Evolutionary conservation across 2,888 invertebrate species (phyloP).

Genomic region (Choreutis nemorana): DNA sequence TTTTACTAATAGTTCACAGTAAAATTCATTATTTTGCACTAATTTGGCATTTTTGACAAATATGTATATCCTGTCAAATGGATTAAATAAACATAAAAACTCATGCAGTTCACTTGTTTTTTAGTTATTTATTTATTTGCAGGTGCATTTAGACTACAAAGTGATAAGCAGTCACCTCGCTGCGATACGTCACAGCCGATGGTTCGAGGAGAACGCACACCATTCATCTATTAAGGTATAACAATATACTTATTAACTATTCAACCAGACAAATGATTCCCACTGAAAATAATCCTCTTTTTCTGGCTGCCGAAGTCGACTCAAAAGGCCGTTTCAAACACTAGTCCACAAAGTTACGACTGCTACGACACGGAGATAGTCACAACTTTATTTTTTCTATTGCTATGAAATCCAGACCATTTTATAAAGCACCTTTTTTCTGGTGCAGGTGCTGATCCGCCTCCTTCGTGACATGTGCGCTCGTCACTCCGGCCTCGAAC

Average conservation of each 20-base stretch:
- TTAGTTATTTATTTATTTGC: constrained; percentile 6
- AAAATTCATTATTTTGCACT: too few species aligned
- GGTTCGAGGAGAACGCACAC: constrained; percentile 98
- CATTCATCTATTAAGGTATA: constrained; percentile 91
- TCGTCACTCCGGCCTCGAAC: constrained; percentile 89
- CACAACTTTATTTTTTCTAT: neutral
- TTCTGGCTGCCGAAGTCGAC: neutral
- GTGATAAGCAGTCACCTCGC: constrained; percentile 89
- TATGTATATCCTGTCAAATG: neutral
- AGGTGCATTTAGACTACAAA: constrained; percentile 75
- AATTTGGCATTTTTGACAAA: too few species aligned
- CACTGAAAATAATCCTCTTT: too few species aligned
- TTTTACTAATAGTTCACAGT: too few species aligned
- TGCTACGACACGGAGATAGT: too few species aligned
- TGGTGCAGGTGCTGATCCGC: constrained; percentile 84
- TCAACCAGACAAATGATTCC: too few species aligned
- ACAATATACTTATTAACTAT: too few species aligned
- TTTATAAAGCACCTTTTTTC: neutral
- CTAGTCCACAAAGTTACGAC: too few species aligned
- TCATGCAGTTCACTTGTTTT: neutral
- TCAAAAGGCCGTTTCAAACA: neutral
- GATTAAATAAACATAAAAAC: neutral
- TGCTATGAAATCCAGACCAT: neutral
- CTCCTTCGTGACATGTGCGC: constrained; percentile 91
- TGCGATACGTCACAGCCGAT: constrained; percentile 93